Conservation (phyloP, 2,113 vertebrate species). For the Heterochromis multidens region DNA sequence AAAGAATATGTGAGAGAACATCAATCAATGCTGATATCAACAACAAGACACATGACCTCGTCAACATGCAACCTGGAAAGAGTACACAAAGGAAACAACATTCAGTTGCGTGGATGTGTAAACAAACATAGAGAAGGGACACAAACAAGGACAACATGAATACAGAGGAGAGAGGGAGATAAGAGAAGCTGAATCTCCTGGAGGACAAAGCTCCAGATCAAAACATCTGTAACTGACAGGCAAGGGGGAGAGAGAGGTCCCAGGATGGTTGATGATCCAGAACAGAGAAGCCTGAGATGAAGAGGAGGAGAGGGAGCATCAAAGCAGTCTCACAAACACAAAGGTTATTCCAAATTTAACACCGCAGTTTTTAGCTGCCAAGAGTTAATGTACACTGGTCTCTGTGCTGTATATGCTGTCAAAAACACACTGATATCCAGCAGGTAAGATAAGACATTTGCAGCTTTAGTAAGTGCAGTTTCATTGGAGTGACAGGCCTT, state of each 20-base stretch:
- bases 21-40: too few species aligned
- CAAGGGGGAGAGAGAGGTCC: background rate
- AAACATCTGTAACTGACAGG: background rate
- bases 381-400: background rate
- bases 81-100: rapidly evolving
- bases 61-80: background rate
- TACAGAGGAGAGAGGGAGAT: background rate
- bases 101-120: rapidly evolving
- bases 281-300: background rate
- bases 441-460: background rate
- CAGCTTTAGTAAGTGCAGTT: background rate
- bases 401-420: rapidly evolving
- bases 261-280: background rate
- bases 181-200: background rate
- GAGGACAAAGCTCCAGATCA: background rate
- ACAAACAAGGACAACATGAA: background rate
- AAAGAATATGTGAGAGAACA: background rate
- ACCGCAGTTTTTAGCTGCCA: rapidly evolving
- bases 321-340: rapidly evolving
- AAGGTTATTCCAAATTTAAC: background rate
- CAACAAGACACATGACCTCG: too few species aligned
- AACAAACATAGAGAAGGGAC: background rate
- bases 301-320: background rate
- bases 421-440: background rate
- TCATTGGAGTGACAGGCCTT: rapidly evolving